A percentile compares a stretch with the other conserved stretches of the same genome.
These are phyloP conservation scores for Drosophila planitibia DNA, from an alignment of 2,888 invertebrate species.

Conservation along the genomic window DNA sequence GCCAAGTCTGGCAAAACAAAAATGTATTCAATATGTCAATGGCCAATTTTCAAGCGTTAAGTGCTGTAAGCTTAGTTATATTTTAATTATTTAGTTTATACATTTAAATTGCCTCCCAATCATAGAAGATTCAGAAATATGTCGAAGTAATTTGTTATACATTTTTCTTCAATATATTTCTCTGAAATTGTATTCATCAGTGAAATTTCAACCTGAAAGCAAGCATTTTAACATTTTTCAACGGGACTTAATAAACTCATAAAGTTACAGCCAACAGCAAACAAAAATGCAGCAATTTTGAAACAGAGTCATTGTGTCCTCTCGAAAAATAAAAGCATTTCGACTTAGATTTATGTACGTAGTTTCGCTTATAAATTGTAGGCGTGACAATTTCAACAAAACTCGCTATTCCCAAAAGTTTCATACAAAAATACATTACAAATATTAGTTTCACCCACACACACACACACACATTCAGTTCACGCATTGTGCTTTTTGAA, in stretches of 20 bases:
- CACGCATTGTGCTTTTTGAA: slow-evolving; percentile 9
- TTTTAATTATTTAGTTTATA: background rate
- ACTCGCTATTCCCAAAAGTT: slow-evolving; percentile 46
- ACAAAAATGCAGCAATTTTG: background rate
- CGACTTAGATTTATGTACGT: slow-evolving; percentile 43
- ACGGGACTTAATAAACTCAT: background rate
- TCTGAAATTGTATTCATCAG: background rate
- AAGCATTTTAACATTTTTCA: background rate
- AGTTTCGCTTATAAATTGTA: slow-evolving; percentile 43
- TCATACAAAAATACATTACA: slow-evolving; percentile 47
- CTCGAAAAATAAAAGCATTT: slow-evolving; percentile 5
- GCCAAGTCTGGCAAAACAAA: slow-evolving; percentile 2
- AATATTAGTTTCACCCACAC: slow-evolving; percentile 49
- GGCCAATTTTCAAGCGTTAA: background rate
- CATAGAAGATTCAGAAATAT: background rate
- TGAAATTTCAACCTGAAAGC: background rate
- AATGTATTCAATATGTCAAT: background rate
- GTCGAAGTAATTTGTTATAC: background rate
- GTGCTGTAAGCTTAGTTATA: background rate
- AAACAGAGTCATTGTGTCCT: background rate
- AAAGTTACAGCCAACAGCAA: background rate
- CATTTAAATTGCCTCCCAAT: background rate
- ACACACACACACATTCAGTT: background rate
- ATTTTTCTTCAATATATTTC: background rate
- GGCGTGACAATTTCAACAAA: slow-evolving; percentile 40